A percentile compares a stretch with the other conserved stretches of the same genome.
These are phyloP conservation scores for Aurelia sp. DNA, from an alignment of 30 jellyfish, hydroid and myxozoan species.

Conservation along the genomic window DNA sequence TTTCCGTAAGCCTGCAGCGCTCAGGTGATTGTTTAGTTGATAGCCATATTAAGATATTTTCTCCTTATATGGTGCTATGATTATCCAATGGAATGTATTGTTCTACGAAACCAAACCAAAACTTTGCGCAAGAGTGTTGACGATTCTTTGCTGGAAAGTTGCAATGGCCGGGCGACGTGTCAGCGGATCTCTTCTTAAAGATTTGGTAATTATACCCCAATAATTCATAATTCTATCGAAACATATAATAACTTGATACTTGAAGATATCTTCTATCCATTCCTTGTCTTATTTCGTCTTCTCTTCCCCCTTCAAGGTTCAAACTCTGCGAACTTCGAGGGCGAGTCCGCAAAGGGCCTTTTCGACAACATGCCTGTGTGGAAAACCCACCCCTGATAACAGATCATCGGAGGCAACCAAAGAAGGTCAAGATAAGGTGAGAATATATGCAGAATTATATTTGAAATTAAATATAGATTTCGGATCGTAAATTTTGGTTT, in stretches of 20 bases:
- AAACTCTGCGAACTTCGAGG: constrained; percentile 6
- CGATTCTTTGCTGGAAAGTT: neutral
- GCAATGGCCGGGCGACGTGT: constrained; percentile 23
- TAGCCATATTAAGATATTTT: neutral
- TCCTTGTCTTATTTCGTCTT: neutral
- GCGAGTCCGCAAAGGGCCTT: constrained; percentile 1
- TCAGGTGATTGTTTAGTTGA: neutral
- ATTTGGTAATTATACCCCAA: constrained; percentile 23
- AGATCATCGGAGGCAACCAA: constrained; percentile 6
- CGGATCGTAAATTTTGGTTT: neutral
- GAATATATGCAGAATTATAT: neutral
- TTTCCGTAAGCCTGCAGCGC: neutral
- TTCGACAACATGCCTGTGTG: constrained; percentile 62
- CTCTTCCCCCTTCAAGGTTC: constrained; percentile 17
- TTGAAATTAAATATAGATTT: neutral
- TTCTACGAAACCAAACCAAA: neutral
- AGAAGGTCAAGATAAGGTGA: constrained; percentile 83
- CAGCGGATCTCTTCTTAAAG: neutral
- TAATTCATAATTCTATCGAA: neutral
- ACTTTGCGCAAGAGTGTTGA: neutral
- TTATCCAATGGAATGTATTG: neutral
- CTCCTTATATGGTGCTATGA: neutral
- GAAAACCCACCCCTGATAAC: constrained; percentile 42
- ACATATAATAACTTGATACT: too few species aligned
- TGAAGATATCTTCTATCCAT: neutral